Conservation (phyloP, 2,888 invertebrate species). For the Pharmacophagus antenor region DNA sequence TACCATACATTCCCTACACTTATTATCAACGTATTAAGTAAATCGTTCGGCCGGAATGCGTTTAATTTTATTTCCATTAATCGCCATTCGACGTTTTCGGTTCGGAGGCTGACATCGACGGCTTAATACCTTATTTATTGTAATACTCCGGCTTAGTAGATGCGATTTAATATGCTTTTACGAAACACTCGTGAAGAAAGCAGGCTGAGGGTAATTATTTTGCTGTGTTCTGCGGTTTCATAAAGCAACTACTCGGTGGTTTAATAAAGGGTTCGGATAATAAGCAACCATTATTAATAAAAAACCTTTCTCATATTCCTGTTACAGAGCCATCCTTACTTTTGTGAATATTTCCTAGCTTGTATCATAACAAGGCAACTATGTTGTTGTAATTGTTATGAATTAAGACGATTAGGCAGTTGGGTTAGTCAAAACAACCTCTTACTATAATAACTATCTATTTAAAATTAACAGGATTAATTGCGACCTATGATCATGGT, state of each 20-base stretch:
- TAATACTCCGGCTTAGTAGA: constrained; percentile 71
- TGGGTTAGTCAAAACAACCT: too few species aligned
- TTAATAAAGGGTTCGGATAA: constrained; percentile 73
- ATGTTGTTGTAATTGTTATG: background rate
- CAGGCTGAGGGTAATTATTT: constrained; percentile 72
- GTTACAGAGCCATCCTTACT: constrained; percentile 50
- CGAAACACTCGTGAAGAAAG: constrained; percentile 76
- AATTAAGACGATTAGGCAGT: too few species aligned
- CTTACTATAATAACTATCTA: background rate
- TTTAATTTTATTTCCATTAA: constrained; percentile 75
- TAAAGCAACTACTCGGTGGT: constrained; percentile 59
- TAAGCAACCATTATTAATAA: constrained; percentile 75
- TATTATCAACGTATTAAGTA: constrained; percentile 77
- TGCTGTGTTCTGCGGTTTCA: constrained; percentile 76
- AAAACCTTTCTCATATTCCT: constrained; percentile 62
- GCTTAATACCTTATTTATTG: constrained; percentile 74
- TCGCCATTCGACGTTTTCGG: constrained; percentile 71
- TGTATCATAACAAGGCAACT: background rate
- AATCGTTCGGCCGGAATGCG: constrained; percentile 66
- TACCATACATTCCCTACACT: constrained; percentile 73
- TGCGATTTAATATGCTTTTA: constrained; percentile 67
- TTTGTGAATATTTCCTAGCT: constrained; percentile 40
- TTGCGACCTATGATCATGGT: background rate
- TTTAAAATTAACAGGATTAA: background rate
- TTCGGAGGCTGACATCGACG: constrained; percentile 56